Base-by-base conservation (phyloP, 2,888 invertebrate genomes). In the Lissocephala sabroskyi region DNA sequence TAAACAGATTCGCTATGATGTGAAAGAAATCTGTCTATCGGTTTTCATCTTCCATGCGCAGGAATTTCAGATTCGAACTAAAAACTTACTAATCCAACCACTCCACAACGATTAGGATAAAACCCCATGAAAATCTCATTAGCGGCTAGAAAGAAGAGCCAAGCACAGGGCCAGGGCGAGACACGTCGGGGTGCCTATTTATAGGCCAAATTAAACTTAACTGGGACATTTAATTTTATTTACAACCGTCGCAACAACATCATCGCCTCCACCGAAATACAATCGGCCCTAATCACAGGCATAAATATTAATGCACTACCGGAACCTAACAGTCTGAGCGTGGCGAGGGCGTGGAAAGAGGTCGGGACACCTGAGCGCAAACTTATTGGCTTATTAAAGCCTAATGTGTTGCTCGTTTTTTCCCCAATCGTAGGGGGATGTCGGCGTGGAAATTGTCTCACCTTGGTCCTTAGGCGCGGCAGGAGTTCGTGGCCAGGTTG, bases 351-450 rank as follows among this genome's bases (percentile, higher is more conserved):
- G n/a, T 18, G n/a, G 14, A 40, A 58, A 33, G 45, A 19, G 16
- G 41, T 56, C 28, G 32, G 36, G 16, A 47, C 64, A 65, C 65
- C 78, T 63, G 56, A 45, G 51, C 62, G 66, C 64, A 70, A 70
- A 77, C 79, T 76, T 77, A 79, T 75, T 73, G 62, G 63, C 75
- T 76, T 79, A 75, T 79, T 77, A 77, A 77, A 73, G 59, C 56
- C 67, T 75, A 70, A 79, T 67, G 65, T 51, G 52, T n/a, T n/a
- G n/a, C n/a, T n/a, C 35, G 53, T 45, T 52, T 18, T 42, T 32
- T 17, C 16, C 45, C 18, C 32, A 33, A 30, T 10, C 30, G 16
- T 30, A 19, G 26, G 45, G 41, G 46, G 26, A 51, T 36, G 13
- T 13, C 11, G 48, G 35, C 36, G 18, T 42, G 32, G 41, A 7